Percentiles rank a stretch among this genome's conserved stretches.
These are phyloP conservation scores for Temnothorax curvispinosus DNA, from an alignment of 1,140 invertebrate species.

Conservation along the genomic window DNA sequence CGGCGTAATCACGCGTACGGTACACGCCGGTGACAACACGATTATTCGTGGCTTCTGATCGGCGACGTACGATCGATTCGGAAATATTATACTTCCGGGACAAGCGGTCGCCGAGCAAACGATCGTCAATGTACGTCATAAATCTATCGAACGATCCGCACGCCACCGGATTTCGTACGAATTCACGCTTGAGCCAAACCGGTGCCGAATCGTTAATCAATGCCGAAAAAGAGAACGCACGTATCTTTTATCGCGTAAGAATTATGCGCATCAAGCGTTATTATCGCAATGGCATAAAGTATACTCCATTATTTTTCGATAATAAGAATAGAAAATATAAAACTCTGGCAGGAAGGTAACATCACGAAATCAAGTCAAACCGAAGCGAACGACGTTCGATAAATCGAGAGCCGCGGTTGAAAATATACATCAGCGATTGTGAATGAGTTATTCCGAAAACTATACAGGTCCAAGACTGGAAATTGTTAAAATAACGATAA, in stretches of 20 bases:
- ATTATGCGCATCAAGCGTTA: not conserved
- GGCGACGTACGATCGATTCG: slow-evolving; percentile 69
- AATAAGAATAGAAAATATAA: not conserved
- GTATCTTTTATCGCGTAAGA: not conserved
- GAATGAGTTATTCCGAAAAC: not conserved
- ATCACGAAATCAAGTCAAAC: not conserved
- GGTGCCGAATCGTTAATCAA: slow-evolving; percentile 32
- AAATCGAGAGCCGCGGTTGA: slow-evolving; percentile 24
- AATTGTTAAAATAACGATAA: not conserved
- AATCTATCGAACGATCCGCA: slow-evolving; percentile 68
- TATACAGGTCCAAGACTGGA: not conserved
- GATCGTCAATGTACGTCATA: slow-evolving; percentile 72
- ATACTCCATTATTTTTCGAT: not conserved
- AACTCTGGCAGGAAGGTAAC: not conserved
- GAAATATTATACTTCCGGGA: slow-evolving; percentile 73
- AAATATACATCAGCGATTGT: not conserved
- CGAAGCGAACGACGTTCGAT: not conserved
- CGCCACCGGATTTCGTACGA: slow-evolving; percentile 59
- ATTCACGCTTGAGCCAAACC: slow-evolving; percentile 44
- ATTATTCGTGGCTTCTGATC: slow-evolving; percentile 69
- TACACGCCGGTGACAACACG: slow-evolving; percentile 62
- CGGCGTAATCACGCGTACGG: slow-evolving; percentile 69
- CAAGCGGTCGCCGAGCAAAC: slow-evolving; percentile 61
- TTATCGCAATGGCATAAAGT: not conserved
- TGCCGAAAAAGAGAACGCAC: slow-evolving; percentile 23